Base-by-base conservation (phyloP, 2,113 vertebrate genomes). In the Bothrops jararaca region DNA sequence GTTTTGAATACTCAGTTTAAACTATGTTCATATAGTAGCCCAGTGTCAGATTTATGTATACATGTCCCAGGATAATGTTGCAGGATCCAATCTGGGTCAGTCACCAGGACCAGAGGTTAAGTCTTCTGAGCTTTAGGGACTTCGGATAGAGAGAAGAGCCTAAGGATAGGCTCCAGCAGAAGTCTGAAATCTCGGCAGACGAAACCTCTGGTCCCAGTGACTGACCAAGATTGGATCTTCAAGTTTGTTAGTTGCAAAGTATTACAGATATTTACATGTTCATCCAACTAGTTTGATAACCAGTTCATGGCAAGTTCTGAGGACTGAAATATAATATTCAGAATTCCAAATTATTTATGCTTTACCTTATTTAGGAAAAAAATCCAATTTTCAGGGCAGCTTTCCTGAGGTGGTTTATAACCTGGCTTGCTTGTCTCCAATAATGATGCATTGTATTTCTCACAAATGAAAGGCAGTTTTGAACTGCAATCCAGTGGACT, bases 311-410 rank as follows among this genome's bases (percentile, higher is more conserved):
- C 15, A 58, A 7, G 2, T 80, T 57, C 26, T 50, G 54, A 88
- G 13, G 57, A 39, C 10, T 88, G n/a, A 92, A 88, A 88, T 12
- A 53, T 50, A 88, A 92, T 69, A 7, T 3, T 39, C 34, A 10
- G 24, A 64, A 90, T 20, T 45, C 26, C 29, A 4, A 18, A 60
- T 6, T 56, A 93, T 80, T 87, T 2, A 20, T 53, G 26, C 9
- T 91, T 95, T 97, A 99, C 99, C 99, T 99, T 99, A 94, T 99
- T 97, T 94, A 96, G 98, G 97, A 99, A 99, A 94, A 91, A 56
- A 91, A 95, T 20, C 93, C 98, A 98, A 2, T 0, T 6, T 1
- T 95, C 94, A 54, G 94, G 97, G 93, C 99, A 99, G 1, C 97
- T 95, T 90, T 93, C 94, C 90, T 97, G 96, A 11, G 86, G 93